These are phyloP conservation scores for Uromys caudimaculatus DNA, from an alignment of 2,797 vertebrate species.

Conservation along the genomic window DNA sequence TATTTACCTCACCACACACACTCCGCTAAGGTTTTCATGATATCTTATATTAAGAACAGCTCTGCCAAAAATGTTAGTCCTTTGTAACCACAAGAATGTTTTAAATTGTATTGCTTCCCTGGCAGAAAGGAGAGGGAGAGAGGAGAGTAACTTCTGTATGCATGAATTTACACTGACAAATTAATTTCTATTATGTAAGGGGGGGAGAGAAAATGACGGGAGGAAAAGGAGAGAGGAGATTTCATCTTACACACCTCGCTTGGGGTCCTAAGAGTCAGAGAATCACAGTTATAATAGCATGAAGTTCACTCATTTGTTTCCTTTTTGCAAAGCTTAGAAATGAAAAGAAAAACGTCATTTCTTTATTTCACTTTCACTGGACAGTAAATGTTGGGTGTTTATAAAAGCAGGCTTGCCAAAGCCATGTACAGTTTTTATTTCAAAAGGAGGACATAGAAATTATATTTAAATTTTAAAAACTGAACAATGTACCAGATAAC, in stretches of 20 bases:
- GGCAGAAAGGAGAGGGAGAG: conserved; percentile 28
- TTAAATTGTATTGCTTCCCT: conserved; percentile 61
- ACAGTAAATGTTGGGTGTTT: conserved; percentile 28
- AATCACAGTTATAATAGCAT: neutral
- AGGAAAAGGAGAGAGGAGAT: too few relatives aligned
- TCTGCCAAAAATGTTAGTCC: conserved; percentile 52
- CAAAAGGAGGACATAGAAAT: neutral
- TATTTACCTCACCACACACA: conserved; percentile 63
- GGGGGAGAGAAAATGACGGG: neutral
- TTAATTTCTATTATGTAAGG: conserved; percentile 56
- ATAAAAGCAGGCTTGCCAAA: conserved; percentile 23
- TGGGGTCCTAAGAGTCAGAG: conserved; percentile 44
- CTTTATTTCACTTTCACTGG: conserved; percentile 42
- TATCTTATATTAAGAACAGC: conserved; percentile 39
- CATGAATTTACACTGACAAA: conserved; percentile 64
- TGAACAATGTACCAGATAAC: conserved; percentile 14
- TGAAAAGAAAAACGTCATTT: conserved; percentile 60
- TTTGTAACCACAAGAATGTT: conserved; percentile 54
- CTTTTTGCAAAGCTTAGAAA: conserved; percentile 62
- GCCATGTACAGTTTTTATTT: conserved; percentile 46
- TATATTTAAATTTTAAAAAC: neutral
- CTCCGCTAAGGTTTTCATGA: conserved; percentile 46
- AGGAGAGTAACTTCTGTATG: neutral
- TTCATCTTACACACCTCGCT: neutral
- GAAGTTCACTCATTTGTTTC: conserved; percentile 72